Evolutionary conservation across 1,140 invertebrate genomes (phyloP).

Genomic region (Glomeris maerens): DNA sequence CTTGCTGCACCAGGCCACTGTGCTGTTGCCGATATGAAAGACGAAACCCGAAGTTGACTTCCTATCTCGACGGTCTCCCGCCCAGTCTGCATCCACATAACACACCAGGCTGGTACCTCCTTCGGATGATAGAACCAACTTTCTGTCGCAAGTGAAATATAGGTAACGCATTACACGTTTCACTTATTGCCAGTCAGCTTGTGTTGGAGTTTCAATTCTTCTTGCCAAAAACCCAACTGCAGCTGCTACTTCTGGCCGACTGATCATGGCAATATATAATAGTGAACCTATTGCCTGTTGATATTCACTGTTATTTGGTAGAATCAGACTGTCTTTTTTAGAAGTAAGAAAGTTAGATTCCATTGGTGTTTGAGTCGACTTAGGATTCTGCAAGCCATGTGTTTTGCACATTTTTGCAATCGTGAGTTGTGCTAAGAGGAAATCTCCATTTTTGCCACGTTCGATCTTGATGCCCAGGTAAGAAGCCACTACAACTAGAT

Average conservation of each 20-base stretch:
- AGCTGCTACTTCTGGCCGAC: not conserved
- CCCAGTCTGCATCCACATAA: slow-evolving; percentile 29
- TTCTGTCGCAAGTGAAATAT: not conserved
- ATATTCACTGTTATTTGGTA: too few relatives aligned
- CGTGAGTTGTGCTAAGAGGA: too few relatives aligned
- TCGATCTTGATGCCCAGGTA: slow-evolving; percentile 11
- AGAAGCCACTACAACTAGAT: not conserved
- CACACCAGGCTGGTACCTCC: slow-evolving; percentile 9
- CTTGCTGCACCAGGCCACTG: slow-evolving; percentile 13
- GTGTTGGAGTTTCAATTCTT: not conserved
- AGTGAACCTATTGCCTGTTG: not conserved
- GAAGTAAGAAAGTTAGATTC: too few relatives aligned
- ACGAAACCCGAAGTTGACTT: slow-evolving; percentile 16
- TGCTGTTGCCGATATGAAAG: slow-evolving; percentile 4
- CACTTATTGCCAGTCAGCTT: not conserved
- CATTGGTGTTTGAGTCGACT: too few relatives aligned
- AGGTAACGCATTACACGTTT: slow-evolving; percentile 1
- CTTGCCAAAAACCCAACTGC: slow-evolving; percentile 2
- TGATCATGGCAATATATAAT: not conserved
- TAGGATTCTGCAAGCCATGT: too few relatives aligned
- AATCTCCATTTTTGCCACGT: not conserved
- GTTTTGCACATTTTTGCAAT: too few relatives aligned
- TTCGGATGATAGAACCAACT: not conserved
- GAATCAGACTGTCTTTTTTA: too few relatives aligned
- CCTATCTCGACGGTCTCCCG: slow-evolving; percentile 16